Conservation (phyloP, 2,113 vertebrate species). For the Forbesichthys agassizii region DNA sequence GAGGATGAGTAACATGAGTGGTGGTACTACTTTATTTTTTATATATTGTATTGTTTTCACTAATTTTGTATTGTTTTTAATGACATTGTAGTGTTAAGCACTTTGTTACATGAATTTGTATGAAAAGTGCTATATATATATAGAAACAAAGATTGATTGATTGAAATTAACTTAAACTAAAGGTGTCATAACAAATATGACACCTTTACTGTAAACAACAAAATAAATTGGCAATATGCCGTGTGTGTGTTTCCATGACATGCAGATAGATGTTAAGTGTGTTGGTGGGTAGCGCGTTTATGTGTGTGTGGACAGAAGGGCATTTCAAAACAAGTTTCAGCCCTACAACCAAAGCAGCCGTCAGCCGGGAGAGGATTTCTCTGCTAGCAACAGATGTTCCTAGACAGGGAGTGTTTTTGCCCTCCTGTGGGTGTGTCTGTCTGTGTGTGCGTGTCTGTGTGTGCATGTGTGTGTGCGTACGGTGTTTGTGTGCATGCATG, state of each 20-base stretch:
- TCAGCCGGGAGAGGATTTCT: conserved; percentile 10
- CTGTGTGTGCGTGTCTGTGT: background rate
- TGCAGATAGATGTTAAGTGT: background rate
- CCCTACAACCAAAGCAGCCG: conserved; percentile 29
- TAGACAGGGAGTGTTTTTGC: conserved; percentile 5
- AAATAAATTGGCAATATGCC: background rate
- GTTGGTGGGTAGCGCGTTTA: background rate
- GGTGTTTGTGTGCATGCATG: background rate
- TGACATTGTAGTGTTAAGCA: no score
- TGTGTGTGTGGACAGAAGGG: conserved; percentile 11
- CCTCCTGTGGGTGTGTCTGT: conserved; percentile 10
- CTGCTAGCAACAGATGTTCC: conserved; percentile 46
- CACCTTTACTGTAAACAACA: background rate
- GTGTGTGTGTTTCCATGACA: background rate
- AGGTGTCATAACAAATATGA: background rate
- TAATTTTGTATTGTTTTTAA: no score
- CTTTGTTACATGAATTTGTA: no score
- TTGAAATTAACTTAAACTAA: no score
- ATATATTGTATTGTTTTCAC: no score
- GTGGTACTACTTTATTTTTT: no score
- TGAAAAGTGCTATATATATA: no score
- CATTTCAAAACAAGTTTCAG: conserved; percentile 29
- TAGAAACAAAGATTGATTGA: no score
- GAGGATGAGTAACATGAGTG: no score
- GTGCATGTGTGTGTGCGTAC: background rate